Evolutionary conservation across 2,797 vertebrate species (phyloP).

Genomic region (Sebastiscus tertius): DNA sequence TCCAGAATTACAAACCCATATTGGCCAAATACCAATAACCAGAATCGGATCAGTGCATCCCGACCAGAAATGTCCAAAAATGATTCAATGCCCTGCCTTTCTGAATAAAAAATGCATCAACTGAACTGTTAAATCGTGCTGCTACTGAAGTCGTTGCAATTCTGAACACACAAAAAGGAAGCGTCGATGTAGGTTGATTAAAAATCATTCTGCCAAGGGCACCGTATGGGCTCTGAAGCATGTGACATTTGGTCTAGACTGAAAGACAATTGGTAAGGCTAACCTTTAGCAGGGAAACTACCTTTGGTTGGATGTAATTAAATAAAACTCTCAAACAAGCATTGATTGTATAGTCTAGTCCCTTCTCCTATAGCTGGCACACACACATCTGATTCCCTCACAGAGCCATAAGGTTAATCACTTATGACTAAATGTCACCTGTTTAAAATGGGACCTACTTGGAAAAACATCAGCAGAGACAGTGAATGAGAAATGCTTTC

Average conservation of each 20-base stretch:
- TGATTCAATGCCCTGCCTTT: slow-evolving; percentile 2
- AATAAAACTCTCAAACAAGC: slow-evolving; percentile 10
- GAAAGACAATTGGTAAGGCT: slow-evolving; percentile 51
- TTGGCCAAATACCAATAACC: slow-evolving; percentile 14
- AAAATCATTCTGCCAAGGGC: slow-evolving; percentile 32
- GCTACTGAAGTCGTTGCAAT: slow-evolving; percentile 32
- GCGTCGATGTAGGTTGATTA: slow-evolving; percentile 36
- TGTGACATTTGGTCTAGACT: slow-evolving; percentile 52
- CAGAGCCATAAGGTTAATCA: slow-evolving; percentile 39
- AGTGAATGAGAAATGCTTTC: neutral
- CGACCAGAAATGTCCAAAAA: slow-evolving; percentile 8
- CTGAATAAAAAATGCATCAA: slow-evolving; percentile 14
- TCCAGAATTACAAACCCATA: slow-evolving; percentile 19
- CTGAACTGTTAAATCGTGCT: slow-evolving; percentile 27
- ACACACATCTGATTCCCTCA: slow-evolving; percentile 1
- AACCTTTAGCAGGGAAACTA: slow-evolving; percentile 35
- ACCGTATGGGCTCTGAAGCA: slow-evolving; percentile 24
- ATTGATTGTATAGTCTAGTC: neutral
- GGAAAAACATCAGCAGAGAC: slow-evolving; percentile 8
- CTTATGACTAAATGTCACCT: slow-evolving; percentile 42
- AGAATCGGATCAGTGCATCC: slow-evolving; percentile 14
- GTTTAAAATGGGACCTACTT: slow-evolving; percentile 14
- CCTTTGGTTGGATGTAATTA: slow-evolving; percentile 12
- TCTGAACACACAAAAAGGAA: slow-evolving; percentile 30
- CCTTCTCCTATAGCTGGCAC: neutral